phyloP scores from a whole-genome alignment of 23 tunicate species.

The Oikopleura albicans region DNA sequence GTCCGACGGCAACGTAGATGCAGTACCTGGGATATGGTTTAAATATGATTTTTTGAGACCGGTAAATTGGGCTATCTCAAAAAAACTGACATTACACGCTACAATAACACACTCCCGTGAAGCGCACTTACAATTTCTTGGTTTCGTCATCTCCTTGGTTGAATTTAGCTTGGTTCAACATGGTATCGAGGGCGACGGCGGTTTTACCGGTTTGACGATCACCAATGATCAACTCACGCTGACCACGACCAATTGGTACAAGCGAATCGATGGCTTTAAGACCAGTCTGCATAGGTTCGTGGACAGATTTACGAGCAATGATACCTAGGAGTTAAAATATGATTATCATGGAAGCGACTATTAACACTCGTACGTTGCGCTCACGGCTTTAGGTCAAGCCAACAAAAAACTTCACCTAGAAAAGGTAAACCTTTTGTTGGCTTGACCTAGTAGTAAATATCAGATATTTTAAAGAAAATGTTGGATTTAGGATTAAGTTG shows the following conservation, averaged over 20 bases:
- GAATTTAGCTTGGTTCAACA: conserved; percentile 91
- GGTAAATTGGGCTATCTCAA: too few relatives aligned
- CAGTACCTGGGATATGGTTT: too few relatives aligned
- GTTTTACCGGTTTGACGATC: conserved; percentile 99
- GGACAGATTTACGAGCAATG: conserved; percentile 86
- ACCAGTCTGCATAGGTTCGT: conserved; percentile 99
- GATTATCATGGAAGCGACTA: too few relatives aligned
- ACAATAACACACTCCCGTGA: too few relatives aligned
- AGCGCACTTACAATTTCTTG: conserved; percentile 53
- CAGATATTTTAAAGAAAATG: neutral
- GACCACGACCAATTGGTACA: conserved; percentile 97
- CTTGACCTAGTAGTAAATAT: neutral
- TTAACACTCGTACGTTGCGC: too few relatives aligned
- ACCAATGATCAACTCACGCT: conserved; percentile 97
- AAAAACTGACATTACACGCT: too few relatives aligned
- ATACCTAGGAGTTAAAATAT: conserved; percentile 25
- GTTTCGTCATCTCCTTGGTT: conserved; percentile 82
- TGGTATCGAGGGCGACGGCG: conserved; percentile 94
- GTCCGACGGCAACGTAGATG: conserved; percentile 97
- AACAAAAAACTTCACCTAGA: neutral
- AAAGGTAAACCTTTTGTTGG: neutral
- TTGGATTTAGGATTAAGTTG: too few relatives aligned
- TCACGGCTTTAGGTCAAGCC: too few relatives aligned
- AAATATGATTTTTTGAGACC: too few relatives aligned
- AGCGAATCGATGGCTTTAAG: conserved; percentile 95